Percentiles rank a stretch among this genome's conserved stretches.
Evolutionary conservation across 1,140 invertebrate species (phyloP).

Genomic region (Arctopsyche grandis): DNA sequence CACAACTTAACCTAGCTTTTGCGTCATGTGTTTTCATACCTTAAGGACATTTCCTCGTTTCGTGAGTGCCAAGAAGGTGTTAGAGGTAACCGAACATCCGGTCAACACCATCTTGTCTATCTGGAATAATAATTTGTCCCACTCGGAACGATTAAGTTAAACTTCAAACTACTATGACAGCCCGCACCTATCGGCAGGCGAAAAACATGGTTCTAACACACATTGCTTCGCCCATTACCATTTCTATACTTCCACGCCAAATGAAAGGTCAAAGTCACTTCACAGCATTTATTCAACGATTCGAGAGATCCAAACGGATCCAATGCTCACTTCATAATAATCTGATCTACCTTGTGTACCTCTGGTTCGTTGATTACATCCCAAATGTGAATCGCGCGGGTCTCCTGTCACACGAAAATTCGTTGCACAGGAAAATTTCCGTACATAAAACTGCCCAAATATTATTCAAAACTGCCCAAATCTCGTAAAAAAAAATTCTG

Average conservation of each 20-base stretch:
- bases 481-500: too few species aligned
- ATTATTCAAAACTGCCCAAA: too few species aligned
- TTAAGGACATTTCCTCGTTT: constrained; percentile 71
- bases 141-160: background rate
- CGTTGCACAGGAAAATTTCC: too few species aligned
- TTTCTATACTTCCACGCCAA: background rate
- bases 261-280: too few species aligned
- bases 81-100: constrained; percentile 50
- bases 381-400: too few species aligned
- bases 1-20: constrained; percentile 42
- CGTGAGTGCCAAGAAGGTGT: constrained; percentile 70
- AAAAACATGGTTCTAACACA: background rate
- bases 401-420: too few species aligned
- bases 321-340: too few species aligned
- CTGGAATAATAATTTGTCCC: background rate
- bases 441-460: too few species aligned
- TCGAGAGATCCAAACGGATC: too few species aligned
- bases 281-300: too few species aligned
- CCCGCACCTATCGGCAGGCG: background rate
- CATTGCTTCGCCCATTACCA: background rate
- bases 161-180: background rate
- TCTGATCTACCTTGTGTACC: too few species aligned
- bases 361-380: too few species aligned
- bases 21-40: constrained; percentile 56
- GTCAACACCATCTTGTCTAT: constrained; percentile 54